A percentile compares a stretch with the other conserved stretches of the same genome.
phyloP scores from a whole-genome alignment of 2,113 vertebrate genomes.

The Plecturocebus donacophilus region DNA sequence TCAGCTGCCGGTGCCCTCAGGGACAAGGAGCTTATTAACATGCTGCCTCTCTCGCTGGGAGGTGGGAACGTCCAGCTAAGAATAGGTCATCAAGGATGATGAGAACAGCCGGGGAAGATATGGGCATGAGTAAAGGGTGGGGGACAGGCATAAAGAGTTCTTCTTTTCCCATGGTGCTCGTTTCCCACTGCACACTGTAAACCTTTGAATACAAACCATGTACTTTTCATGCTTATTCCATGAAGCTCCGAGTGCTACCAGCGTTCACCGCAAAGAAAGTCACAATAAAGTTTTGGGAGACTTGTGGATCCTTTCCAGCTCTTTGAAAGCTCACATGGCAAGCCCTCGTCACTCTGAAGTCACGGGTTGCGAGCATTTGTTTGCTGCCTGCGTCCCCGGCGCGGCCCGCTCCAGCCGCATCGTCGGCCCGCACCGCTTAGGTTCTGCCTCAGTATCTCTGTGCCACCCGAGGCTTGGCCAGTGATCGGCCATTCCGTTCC shows the following conservation, averaged over 20 bases:
- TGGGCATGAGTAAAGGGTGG: not conserved
- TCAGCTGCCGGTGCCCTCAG: not conserved
- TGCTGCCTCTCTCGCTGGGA: not conserved
- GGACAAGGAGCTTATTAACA: not conserved
- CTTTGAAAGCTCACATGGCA: not conserved
- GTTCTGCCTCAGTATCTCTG: not conserved
- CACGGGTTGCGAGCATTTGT: not conserved
- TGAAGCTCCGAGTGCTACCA: not conserved
- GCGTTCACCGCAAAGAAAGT: not conserved
- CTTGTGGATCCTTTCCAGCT: not conserved
- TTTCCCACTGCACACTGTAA: not conserved
- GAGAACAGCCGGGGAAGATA: no score
- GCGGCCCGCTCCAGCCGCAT: accelerated
- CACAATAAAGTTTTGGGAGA: not conserved
- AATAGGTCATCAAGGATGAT: no score
- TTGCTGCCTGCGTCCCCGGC: not conserved
- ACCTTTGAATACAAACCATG: not conserved
- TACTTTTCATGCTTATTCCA: not conserved
- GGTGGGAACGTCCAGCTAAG: no score
- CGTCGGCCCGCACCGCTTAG: accelerated
- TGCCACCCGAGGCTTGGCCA: not conserved
- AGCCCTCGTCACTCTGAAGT: not conserved
- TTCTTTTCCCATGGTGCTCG: not conserved
- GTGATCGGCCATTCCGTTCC: no score
- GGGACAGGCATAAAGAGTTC: not conserved